phyloP scores from a whole-genome alignment of 2,888 invertebrate species.

The Andrena haemorrhoa region DNA sequence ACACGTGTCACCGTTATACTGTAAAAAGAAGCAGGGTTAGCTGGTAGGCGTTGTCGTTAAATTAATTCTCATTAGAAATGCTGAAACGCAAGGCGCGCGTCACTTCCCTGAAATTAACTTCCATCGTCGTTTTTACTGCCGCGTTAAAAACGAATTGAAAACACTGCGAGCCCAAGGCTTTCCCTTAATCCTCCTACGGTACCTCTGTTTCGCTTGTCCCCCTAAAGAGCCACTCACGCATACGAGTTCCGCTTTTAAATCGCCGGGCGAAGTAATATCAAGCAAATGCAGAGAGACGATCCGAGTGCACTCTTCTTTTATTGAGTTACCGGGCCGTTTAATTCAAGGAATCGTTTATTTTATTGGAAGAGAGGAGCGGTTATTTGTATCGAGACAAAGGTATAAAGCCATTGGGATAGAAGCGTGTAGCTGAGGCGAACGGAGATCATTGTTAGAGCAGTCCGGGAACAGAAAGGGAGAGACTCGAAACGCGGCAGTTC shows the following conservation, averaged over 20 bases:
- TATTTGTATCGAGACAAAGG: too few species aligned
- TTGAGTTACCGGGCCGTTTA: too few species aligned
- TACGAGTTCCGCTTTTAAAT: not conserved
- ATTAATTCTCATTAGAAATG: conserved; percentile 30
- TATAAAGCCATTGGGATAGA: too few species aligned
- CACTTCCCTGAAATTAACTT: conserved; percentile 1
- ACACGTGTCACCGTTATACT: conserved; percentile 5
- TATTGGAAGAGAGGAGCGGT: too few species aligned
- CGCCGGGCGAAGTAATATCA: too few species aligned
- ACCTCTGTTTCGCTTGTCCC: not conserved
- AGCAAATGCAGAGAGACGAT: too few species aligned
- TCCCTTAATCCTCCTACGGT: not conserved
- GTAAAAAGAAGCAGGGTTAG: not conserved
- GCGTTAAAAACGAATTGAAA: conserved; percentile 6
- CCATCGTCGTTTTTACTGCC: not conserved
- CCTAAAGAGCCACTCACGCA: not conserved
- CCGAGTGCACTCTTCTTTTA: too few species aligned
- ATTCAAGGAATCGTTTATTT: too few species aligned
- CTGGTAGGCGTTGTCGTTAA: conserved; percentile 11
- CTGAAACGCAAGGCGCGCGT: not conserved
- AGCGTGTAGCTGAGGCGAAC: not conserved
- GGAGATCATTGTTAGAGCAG: not conserved
- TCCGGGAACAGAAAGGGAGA: not conserved
- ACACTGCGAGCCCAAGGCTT: not conserved
- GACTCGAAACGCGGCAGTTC: conserved; percentile 4